Conservation (phyloP, 2,113 vertebrate species). For the Brienomyrus longianalis region DNA sequence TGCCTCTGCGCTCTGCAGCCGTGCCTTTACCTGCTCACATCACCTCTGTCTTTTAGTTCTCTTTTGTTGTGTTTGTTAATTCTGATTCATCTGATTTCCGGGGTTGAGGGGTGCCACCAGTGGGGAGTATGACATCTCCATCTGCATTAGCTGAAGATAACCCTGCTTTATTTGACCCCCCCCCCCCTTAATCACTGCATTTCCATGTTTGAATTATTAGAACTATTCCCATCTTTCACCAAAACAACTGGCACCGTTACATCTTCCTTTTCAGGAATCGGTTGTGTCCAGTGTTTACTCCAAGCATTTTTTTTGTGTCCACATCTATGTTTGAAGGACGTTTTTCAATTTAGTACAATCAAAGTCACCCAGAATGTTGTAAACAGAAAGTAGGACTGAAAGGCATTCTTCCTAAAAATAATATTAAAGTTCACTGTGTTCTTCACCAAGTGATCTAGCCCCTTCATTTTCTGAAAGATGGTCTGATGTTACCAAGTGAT, state of each 20-base stretch:
- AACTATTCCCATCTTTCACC: slow-evolving; percentile 13
- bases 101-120: neutral
- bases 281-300: neutral
- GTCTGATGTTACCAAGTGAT: neutral
- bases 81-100: slow-evolving; percentile 16
- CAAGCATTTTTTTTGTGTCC: neutral
- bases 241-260: neutral
- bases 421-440: neutral
- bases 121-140: slow-evolving; percentile 2
- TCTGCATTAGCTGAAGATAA: slow-evolving; percentile 3
- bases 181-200: slow-evolving; percentile 21
- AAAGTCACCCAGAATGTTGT: neutral
- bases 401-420: neutral
- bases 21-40: slow-evolving; percentile 6
- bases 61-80: neutral
- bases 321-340: neutral
- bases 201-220: slow-evolving; percentile 5
- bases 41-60: neutral
- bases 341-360: neutral
- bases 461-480: neutral
- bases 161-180: slow-evolving; percentile 25
- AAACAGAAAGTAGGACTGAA: neutral
- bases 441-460: neutral
- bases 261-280: neutral
- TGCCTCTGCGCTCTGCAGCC: slow-evolving; percentile 31